These are phyloP conservation scores for Myzus persicae DNA, from an alignment of 1,140 invertebrate species.

Conservation along the genomic window DNA sequence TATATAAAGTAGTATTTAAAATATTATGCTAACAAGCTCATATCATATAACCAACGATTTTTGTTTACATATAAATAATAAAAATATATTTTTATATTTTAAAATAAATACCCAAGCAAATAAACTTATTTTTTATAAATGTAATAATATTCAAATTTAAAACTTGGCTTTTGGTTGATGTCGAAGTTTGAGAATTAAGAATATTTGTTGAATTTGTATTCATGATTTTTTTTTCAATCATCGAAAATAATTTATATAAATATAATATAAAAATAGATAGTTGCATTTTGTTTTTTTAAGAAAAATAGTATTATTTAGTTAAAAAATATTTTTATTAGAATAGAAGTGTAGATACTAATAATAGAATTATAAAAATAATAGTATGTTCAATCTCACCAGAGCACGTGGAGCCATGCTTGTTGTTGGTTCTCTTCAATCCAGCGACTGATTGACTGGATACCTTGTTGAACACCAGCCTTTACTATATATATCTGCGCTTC, in stretches of 20 bases:
- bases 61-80: not conserved
- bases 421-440: slow-evolving; percentile 37
- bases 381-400: slow-evolving; percentile 36
- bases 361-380: not conserved
- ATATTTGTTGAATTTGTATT: not conserved
- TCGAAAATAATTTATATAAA: not conserved
- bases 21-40: not conserved
- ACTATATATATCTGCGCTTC: slow-evolving; percentile 43
- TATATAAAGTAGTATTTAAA: not conserved
- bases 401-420: not conserved
- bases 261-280: not conserved
- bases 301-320: not conserved
- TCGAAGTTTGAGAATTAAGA: not conserved
- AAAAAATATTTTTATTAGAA: not conserved
- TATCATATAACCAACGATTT: not conserved
- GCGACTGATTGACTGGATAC: slow-evolving; percentile 45
- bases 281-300: not conserved
- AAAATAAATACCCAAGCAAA: not conserved
- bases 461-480: not conserved
- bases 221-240: not conserved
- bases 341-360: not conserved
- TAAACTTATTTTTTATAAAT: not conserved
- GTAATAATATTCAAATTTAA: not conserved
- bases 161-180: not conserved
- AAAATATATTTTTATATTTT: not conserved